Percentiles rank a stretch among this genome's conserved stretches.
phyloP scores from a whole-genome alignment of 2,888 invertebrate genomes.

The Ecliptopera silaceata region DNA sequence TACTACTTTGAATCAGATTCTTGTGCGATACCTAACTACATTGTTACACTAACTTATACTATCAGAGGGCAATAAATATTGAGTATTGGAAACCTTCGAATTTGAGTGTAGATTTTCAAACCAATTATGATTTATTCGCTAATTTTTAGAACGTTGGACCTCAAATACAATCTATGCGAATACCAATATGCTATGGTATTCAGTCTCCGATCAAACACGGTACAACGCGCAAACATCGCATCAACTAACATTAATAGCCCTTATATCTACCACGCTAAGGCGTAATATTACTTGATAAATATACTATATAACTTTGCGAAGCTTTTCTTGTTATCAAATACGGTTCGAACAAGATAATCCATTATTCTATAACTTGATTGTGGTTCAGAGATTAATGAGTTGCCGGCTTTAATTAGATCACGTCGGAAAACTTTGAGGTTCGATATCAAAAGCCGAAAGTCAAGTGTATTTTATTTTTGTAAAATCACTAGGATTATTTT shows the following conservation, averaged over 20 bases:
- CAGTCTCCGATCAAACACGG: conserved; percentile 48
- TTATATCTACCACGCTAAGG: background rate
- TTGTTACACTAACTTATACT: no score
- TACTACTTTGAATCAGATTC: no score
- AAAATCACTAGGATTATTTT: no score
- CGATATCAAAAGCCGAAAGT: no score
- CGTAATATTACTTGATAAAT: conserved; percentile 2
- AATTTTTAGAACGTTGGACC: conserved; percentile 34
- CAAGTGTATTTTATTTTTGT: no score
- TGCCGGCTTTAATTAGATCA: no score
- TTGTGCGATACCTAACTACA: no score
- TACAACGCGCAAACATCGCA: conserved; percentile 16
- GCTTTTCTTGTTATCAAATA: conserved; percentile 11
- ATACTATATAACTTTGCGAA: background rate
- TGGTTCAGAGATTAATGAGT: background rate
- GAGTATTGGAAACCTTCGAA: no score
- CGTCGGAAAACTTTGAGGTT: no score
- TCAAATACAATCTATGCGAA: conserved; percentile 56
- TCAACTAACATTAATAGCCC: background rate
- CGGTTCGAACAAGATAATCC: conserved; percentile 4
- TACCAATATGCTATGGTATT: conserved; percentile 65
- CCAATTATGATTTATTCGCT: no score
- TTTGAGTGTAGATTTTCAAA: no score
- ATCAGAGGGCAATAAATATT: no score
- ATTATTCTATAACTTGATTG: background rate